Base-by-base conservation (phyloP, 92 coral and sea anemone species). In the Heliopora coerulea region DNA sequence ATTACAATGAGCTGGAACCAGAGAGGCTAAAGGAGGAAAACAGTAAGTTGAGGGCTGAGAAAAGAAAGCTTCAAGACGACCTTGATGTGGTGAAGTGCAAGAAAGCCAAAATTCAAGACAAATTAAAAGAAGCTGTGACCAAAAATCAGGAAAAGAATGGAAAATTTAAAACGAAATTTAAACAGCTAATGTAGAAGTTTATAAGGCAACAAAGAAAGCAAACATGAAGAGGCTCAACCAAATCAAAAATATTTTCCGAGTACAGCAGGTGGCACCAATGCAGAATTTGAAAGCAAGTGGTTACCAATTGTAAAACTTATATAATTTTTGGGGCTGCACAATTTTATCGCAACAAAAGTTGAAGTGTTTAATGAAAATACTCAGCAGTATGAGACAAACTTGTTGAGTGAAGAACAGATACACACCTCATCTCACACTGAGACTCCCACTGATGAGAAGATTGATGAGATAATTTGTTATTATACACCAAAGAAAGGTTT, bases 401-500 rank as follows among this genome's bases (percentile, higher is more conserved):
- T 82, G 67, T 15, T 68, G 8, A 73, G 74, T 28, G 86, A 74
- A 8, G 54, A 34, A 26, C 66, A 65, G 46, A 37, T 56, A 18
- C 28, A 7, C 78, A 29, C 52, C 44, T 40, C 54, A 17, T 56
- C 80, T 40, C 26, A 52, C 62, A 56, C 78, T 57, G 82, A 77
- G 67, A 59, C 59, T 33, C 11, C 75, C 39, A 65, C 82, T 34
- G 86, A 82, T 46, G 29, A 82, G 19, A 39, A 50, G 78, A 50
- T 50, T 50, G 58, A 50, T 50, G 58, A 50, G 20, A 56, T 56
- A 18, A 82, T 40, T 18, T 82, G 37, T 26, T 57, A 54, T 44
- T 82, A 8, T 82, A 52, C 72, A 57, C 78, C 4, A 82, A 75
- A 57, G 78, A 75, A 10, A 37, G 33, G 15, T 82, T 82, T 30